phyloP scores from a whole-genome alignment of 2,888 invertebrate species.

The Sarcophaga carnaria region DNA sequence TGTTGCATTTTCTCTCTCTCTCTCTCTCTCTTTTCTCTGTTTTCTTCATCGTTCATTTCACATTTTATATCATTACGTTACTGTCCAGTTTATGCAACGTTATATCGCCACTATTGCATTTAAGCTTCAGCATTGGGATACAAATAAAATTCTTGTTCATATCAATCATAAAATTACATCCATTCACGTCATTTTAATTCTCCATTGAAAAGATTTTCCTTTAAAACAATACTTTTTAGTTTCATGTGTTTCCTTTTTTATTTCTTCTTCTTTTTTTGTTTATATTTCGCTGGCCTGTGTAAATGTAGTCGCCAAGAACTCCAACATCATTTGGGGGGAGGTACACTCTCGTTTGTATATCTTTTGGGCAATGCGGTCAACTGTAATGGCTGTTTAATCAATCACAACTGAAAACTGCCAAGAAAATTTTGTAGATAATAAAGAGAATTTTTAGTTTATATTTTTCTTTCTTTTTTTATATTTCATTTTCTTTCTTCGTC shows the following conservation, averaged over 20 bases:
- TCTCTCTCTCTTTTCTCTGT: neutral
- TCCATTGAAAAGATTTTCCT: slow-evolving; percentile 57
- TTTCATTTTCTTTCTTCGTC: neutral
- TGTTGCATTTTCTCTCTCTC: neutral
- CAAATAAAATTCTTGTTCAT: slow-evolving; percentile 59
- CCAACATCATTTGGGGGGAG: slow-evolving; percentile 19
- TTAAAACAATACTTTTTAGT: slow-evolving; percentile 45
- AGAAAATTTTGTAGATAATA: slow-evolving; percentile 59
- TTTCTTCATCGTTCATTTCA: neutral
- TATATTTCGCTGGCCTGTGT: neutral
- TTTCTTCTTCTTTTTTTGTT: neutral
- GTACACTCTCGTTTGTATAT: neutral
- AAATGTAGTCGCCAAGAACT: slow-evolving; percentile 30
- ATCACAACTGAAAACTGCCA: slow-evolving; percentile 64
- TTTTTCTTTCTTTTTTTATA: neutral
- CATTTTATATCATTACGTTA: slow-evolving; percentile 28
- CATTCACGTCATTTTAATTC: slow-evolving; percentile 66
- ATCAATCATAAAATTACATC: slow-evolving; percentile 67
- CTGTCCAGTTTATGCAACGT: slow-evolving; percentile 52
- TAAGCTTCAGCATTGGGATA: slow-evolving; percentile 22
- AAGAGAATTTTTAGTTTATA: slow-evolving; percentile 38
- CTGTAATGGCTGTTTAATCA: slow-evolving; percentile 66
- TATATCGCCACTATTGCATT: slow-evolving; percentile 37
- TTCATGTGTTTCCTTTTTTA: neutral
- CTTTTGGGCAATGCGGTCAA: slow-evolving; percentile 66